Conservation (phyloP, 1,140 invertebrate genomes). For the Colletes latitarsis region DNA sequence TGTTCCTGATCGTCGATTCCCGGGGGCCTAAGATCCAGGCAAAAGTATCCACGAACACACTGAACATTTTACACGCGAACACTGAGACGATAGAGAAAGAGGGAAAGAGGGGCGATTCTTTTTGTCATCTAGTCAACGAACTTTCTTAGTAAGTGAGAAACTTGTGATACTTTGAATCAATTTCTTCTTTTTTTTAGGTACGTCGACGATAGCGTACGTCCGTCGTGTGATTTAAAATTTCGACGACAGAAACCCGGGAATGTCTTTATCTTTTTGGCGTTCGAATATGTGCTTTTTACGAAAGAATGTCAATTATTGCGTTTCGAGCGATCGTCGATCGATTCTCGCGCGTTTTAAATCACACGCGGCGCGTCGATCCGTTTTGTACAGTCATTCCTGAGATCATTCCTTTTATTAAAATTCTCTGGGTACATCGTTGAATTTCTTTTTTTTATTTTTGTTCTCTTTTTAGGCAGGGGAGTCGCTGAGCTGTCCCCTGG, state of each 20-base stretch:
- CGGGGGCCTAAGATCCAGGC: constrained; percentile 42
- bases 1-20: constrained; percentile 19
- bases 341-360: constrained; percentile 20
- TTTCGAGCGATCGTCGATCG: not conserved
- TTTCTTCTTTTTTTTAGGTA: constrained; percentile 26
- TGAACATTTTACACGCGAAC: constrained; percentile 3
- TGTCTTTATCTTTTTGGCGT: not conserved
- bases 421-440: not conserved
- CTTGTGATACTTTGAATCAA: constrained; percentile 32
- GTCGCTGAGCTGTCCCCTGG: no score
- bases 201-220: not conserved
- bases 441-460: not conserved
- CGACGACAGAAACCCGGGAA: no score
- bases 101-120: constrained; percentile 25
- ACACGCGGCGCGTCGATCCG: not conserved
- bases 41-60: not conserved
- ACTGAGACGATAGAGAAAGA: not conserved
- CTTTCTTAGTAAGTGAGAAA: constrained; percentile 29
- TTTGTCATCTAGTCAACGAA: constrained; percentile 63
- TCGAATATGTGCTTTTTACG: not conserved
- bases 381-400: constrained; percentile 30
- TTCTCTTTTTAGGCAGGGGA: no score
- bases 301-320: not conserved
- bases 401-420: constrained; percentile 12
- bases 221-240: constrained; percentile 5